Evolutionary conservation across 2,113 vertebrate genomes (phyloP).

Genomic region (Saimiri boliviensis): DNA sequence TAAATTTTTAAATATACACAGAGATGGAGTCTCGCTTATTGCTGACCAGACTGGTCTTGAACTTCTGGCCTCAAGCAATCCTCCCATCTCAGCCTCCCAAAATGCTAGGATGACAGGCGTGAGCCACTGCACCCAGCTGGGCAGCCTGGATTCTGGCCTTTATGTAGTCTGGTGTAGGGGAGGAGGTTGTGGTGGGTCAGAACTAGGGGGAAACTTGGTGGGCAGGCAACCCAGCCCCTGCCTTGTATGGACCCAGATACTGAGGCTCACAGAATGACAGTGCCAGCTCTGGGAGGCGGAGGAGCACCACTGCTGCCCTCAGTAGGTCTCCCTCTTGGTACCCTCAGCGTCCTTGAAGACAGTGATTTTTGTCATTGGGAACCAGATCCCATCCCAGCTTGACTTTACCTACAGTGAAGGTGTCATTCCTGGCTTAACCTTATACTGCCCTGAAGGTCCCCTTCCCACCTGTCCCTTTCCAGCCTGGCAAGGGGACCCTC

Average conservation of each 20-base stretch:
- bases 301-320: background rate
- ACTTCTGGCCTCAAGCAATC: no score
- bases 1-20: no score
- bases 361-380: background rate
- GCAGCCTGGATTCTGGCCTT: background rate
- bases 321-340: background rate
- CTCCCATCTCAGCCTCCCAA: background rate
- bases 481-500: background rate
- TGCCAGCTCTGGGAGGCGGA: background rate
- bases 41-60: no score
- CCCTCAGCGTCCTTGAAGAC: background rate
- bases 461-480: background rate
- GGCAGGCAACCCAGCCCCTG: background rate
- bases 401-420: background rate
- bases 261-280: background rate
- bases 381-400: background rate
- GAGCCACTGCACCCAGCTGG: background rate
- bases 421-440: background rate
- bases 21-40: no score
- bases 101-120: no score
- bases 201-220: background rate
- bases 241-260: background rate
- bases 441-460: background rate
- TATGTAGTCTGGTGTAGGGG: background rate
- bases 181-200: background rate